Evolutionary conservation across 2,113 vertebrate genomes (phyloP).

Genomic region (Cheilinus undulatus): DNA sequence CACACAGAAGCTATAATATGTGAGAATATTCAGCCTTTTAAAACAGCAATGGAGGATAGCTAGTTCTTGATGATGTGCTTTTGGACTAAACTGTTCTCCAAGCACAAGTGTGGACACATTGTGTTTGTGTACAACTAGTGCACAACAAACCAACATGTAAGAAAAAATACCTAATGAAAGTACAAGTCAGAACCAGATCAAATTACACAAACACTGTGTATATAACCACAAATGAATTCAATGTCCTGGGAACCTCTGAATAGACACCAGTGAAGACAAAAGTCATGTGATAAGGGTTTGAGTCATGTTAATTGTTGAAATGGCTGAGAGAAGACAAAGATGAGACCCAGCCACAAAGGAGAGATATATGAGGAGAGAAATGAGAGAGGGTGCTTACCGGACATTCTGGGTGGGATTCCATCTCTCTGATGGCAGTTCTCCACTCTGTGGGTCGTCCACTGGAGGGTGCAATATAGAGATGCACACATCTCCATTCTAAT

Average conservation of each 20-base stretch:
- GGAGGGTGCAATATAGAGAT: conserved; percentile 98
- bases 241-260: conserved; percentile 25
- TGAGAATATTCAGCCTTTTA: no score
- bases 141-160: background rate
- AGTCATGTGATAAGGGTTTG: conserved; percentile 39
- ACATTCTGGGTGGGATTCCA: conserved; percentile 99
- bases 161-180: background rate
- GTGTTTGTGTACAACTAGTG: no score
- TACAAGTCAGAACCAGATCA: background rate
- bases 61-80: no score
- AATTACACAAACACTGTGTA: conserved; percentile 1
- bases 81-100: no score
- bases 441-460: conserved; percentile 96
- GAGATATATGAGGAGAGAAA: conserved; percentile 10
- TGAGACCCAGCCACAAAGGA: conserved; percentile 14
- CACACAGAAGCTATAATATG: no score
- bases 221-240: background rate
- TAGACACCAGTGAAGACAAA: conserved; percentile 19
- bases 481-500: conserved; percentile 95
- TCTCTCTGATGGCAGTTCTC: conserved; percentile 96
- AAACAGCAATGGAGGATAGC: no score
- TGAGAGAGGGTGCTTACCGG: conserved; percentile 83
- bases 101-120: no score
- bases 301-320: conserved; percentile 16
- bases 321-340: conserved; percentile 15